A percentile compares a stretch with the other conserved stretches of the same genome.
phyloP scores from a whole-genome alignment of 2,797 vertebrate genomes.

The Fistularia tabacaria region DNA sequence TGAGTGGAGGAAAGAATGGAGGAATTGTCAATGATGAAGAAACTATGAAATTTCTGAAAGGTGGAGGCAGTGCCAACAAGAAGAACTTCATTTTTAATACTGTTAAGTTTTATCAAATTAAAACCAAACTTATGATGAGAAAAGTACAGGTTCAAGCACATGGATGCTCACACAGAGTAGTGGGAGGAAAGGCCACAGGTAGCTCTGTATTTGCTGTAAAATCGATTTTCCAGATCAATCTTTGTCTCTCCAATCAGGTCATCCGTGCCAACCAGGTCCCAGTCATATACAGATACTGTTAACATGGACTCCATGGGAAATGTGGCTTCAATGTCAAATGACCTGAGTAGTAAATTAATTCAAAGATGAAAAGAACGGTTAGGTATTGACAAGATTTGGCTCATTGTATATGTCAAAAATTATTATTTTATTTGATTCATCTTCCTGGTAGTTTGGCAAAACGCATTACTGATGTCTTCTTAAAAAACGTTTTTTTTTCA shows the following conservation, averaged over 20 bases:
- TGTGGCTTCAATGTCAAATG: slow-evolving; percentile 93
- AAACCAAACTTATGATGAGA: neutral
- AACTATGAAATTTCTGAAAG: no score
- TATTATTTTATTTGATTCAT: neutral
- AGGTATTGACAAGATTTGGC: no score
- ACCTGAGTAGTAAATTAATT: slow-evolving; percentile 64
- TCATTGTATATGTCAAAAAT: neutral
- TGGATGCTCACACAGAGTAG: slow-evolving; percentile 83
- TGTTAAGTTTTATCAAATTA: no score
- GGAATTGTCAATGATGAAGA: no score
- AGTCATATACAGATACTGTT: slow-evolving; percentile 91
- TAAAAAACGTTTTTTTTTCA: neutral
- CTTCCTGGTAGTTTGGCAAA: no score
- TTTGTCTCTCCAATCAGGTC: slow-evolving; percentile 98
- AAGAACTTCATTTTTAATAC: no score
- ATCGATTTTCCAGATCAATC: slow-evolving; percentile 97
- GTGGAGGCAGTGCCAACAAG: no score
- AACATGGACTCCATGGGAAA: slow-evolving; percentile 99
- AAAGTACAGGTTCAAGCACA: neutral
- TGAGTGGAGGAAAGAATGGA: no score
- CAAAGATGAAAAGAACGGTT: no score
- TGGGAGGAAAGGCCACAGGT: slow-evolving; percentile 87
- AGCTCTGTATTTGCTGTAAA: slow-evolving; percentile 95
- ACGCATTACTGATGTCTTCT: no score
- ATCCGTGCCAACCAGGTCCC: slow-evolving; percentile 95